Conservation (phyloP, 2,113 vertebrate species). For the Pelmatolapia mariae region DNA sequence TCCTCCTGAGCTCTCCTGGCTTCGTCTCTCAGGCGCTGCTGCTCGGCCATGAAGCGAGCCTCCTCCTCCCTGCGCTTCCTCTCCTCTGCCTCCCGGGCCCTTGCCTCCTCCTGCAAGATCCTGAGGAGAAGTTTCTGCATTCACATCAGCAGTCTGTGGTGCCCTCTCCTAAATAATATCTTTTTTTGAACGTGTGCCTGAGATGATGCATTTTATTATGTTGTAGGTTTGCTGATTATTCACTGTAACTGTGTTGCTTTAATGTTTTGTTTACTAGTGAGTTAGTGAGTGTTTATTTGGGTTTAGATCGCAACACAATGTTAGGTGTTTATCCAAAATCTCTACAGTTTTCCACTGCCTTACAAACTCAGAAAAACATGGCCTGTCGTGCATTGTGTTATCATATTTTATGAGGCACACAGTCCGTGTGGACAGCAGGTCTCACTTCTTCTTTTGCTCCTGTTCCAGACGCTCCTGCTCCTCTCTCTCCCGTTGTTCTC, state of each 20-base stretch:
- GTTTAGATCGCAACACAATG: not conserved
- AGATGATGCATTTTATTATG: not conserved
- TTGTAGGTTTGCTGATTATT: not conserved
- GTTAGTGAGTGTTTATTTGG: not conserved
- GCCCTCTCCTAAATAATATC: not conserved
- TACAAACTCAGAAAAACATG: not conserved
- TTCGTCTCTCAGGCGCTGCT: slow-evolving; percentile 64
- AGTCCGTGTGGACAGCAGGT: not conserved
- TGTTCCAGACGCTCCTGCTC: slow-evolving; percentile 86
- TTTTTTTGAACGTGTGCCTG: not conserved
- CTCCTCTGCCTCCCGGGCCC: slow-evolving; percentile 77
- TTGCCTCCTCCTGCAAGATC: slow-evolving; percentile 77
- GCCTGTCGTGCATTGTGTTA: accelerated
- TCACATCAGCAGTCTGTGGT: accelerated
- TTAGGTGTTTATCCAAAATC: not conserved
- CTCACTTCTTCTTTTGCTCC: slow-evolving; percentile 84
- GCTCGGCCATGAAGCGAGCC: slow-evolving; percentile 70
- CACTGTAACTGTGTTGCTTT: not conserved
- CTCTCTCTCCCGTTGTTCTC: slow-evolving; percentile 89
- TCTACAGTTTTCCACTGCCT: not conserved
- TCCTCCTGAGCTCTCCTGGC: slow-evolving; percentile 64
- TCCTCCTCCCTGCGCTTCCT: slow-evolving; percentile 78
- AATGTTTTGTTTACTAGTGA: not conserved
- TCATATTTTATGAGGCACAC: not conserved
- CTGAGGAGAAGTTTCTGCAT: slow-evolving; percentile 42